A percentile compares a stretch with the other conserved stretches of the same genome.
Evolutionary conservation across 2,888 invertebrate genomes (phyloP).

Genomic region (Dasysyrphus albostriatus): DNA sequence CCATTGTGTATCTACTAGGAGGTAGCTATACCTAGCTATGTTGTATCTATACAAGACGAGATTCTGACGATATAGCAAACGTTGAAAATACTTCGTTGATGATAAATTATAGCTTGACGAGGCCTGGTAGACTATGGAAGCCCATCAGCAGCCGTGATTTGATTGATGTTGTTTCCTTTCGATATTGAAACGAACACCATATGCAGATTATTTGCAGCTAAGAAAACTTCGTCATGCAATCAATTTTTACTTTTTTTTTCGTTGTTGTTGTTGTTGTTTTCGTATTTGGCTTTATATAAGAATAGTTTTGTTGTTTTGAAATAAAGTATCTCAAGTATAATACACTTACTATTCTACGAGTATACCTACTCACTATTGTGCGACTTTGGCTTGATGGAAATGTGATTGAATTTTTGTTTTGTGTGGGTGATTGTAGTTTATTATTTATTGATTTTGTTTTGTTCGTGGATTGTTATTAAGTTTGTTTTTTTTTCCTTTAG

Average conservation of each 20-base stretch:
- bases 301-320: conserved; percentile 34
- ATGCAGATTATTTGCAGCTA: conserved; percentile 73
- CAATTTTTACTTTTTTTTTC: conserved; percentile 9
- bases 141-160: conserved; percentile 66
- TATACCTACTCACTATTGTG: not conserved
- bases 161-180: conserved; percentile 69
- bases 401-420: conserved; percentile 64
- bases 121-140: conserved; percentile 52
- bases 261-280: not conserved
- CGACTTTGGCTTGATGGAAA: conserved; percentile 52
- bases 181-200: conserved; percentile 63
- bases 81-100: conserved; percentile 29
- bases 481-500: conserved; percentile 8
- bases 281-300: conserved; percentile 1
- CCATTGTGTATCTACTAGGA: conserved; percentile 40
- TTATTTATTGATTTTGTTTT: conserved; percentile 31
- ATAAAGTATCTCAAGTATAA: conserved; percentile 6
- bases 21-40: not conserved
- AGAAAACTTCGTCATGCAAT: conserved; percentile 55
- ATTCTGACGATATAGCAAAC: conserved; percentile 8
- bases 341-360: not conserved
- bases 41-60: not conserved
- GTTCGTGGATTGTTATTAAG: conserved; percentile 4
- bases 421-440: conserved; percentile 45
- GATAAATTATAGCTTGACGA: conserved; percentile 47